Evolutionary conservation across 1,140 invertebrate genomes (phyloP).

Genomic region (Aradophagus sp.): DNA sequence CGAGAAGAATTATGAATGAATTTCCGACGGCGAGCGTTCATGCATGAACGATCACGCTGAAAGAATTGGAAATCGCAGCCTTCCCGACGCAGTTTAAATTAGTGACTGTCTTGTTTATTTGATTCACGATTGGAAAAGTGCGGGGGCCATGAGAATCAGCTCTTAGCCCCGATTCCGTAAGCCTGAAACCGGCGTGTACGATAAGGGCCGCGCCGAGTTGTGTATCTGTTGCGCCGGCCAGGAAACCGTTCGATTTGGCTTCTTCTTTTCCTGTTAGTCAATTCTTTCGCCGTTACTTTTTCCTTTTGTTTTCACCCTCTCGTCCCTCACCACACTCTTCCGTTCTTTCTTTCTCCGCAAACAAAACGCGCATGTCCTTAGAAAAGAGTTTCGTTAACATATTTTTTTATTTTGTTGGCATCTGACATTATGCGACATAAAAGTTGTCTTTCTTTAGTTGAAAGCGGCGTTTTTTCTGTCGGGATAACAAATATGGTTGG

Average conservation of each 20-base stretch:
- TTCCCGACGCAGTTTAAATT: constrained; percentile 13
- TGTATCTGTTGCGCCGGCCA: constrained; percentile 55
- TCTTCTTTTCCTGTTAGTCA: constrained; percentile 18
- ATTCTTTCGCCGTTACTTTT: constrained; percentile 21
- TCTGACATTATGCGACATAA: too few species aligned
- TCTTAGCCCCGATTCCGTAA: constrained; percentile 64
- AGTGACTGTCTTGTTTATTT: constrained; percentile 53
- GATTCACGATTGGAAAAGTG: constrained; percentile 58
- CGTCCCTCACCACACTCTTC: too few species aligned
- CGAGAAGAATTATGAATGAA: constrained; percentile 24
- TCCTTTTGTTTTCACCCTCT: too few species aligned
- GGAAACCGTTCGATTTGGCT: constrained; percentile 30
- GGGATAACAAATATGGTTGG: too few species aligned
- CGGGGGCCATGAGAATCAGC: constrained; percentile 63
- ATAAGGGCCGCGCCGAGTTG: constrained; percentile 63
- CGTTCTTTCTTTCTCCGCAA: too few species aligned
- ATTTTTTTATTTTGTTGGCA: too few species aligned
- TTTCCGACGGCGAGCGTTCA: constrained; percentile 8
- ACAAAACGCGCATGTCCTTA: too few species aligned
- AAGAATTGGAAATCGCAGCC: constrained; percentile 15
- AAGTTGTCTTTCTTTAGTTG: too few species aligned
- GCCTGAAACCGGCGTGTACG: constrained; percentile 42
- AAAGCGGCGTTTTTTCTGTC: too few species aligned
- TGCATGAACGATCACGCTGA: constrained; percentile 5
- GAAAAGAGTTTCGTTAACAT: too few species aligned